phyloP scores from a whole-genome alignment of 2,113 vertebrate species.

The Zapornia atra region DNA sequence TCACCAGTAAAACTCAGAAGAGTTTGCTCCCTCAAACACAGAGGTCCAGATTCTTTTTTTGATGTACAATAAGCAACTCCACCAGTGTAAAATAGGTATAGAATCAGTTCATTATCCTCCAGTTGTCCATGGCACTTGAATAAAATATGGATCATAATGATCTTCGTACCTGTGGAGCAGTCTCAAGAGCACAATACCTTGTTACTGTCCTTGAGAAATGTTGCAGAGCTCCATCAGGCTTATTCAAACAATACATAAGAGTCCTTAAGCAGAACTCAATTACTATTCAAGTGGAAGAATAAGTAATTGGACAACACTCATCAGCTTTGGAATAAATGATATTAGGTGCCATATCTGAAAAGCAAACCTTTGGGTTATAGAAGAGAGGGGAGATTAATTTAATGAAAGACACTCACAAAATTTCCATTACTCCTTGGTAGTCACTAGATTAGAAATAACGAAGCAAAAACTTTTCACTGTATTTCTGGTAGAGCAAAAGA shows the following conservation, averaged over 20 bases:
- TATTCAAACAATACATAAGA: neutral
- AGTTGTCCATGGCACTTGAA: neutral
- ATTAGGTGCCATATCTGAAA: conserved; percentile 23
- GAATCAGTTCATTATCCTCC: neutral
- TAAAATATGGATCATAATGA: neutral
- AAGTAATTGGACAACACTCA: conserved; percentile 28
- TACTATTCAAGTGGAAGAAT: conserved; percentile 42
- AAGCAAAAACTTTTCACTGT: neutral
- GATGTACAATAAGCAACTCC: neutral
- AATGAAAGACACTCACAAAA: neutral
- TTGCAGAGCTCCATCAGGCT: neutral
- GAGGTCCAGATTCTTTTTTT: neutral
- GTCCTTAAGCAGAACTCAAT: conserved; percentile 36
- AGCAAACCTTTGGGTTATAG: conserved; percentile 22
- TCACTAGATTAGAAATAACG: neutral
- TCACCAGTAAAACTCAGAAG: neutral
- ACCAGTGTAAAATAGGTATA: neutral
- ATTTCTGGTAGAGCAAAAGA: neutral
- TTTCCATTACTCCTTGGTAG: neutral
- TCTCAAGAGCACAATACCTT: neutral
- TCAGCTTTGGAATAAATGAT: conserved; percentile 18
- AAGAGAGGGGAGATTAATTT: neutral
- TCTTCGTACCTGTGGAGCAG: neutral
- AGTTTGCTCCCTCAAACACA: neutral
- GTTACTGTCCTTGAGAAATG: neutral